phyloP scores from a whole-genome alignment of 1,140 invertebrate species.

The Brevipalpus yothersi region DNA sequence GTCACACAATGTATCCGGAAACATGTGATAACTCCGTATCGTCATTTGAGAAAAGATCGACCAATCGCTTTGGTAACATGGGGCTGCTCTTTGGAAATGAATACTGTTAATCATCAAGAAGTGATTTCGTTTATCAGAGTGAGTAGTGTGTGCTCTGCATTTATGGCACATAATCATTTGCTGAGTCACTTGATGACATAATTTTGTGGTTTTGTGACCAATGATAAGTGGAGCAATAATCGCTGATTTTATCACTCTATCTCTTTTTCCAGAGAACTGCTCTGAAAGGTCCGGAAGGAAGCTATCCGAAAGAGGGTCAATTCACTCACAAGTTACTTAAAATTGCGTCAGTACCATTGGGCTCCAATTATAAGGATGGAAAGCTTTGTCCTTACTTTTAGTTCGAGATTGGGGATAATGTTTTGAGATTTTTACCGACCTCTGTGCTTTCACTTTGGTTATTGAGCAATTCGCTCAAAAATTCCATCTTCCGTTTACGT shows the following conservation, averaged over 20 bases:
- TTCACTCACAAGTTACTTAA: conserved; percentile 29
- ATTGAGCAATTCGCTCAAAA: too few species aligned
- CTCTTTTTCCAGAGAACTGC: conserved; percentile 18
- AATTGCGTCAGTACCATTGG: conserved; percentile 21
- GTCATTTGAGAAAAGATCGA: conserved; percentile 29
- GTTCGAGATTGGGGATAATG: not conserved
- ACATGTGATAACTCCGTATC: conserved; percentile 53
- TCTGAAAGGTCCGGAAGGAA: conserved; percentile 35
- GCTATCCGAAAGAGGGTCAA: conserved; percentile 29
- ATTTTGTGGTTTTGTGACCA: not conserved
- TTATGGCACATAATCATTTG: too few species aligned
- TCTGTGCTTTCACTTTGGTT: too few species aligned
- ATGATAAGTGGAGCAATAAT: too few species aligned
- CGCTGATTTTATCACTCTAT: too few species aligned
- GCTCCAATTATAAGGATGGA: conserved; percentile 12
- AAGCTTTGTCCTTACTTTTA: not conserved
- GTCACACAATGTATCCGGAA: conserved; percentile 43
- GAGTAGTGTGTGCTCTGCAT: conserved; percentile 14
- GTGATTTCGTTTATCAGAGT: conserved; percentile 36
- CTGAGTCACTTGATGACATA: not conserved
- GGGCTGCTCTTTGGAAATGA: conserved; percentile 46
- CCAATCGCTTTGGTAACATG: conserved; percentile 48
- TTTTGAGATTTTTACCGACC: too few species aligned
- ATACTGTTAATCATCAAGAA: conserved; percentile 24
- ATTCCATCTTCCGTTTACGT: too few species aligned